A percentile compares a stretch with the other conserved stretches of the same genome.
Evolutionary conservation across 2,113 vertebrate species (phyloP).

Genomic region (Chionomys nivalis): DNA sequence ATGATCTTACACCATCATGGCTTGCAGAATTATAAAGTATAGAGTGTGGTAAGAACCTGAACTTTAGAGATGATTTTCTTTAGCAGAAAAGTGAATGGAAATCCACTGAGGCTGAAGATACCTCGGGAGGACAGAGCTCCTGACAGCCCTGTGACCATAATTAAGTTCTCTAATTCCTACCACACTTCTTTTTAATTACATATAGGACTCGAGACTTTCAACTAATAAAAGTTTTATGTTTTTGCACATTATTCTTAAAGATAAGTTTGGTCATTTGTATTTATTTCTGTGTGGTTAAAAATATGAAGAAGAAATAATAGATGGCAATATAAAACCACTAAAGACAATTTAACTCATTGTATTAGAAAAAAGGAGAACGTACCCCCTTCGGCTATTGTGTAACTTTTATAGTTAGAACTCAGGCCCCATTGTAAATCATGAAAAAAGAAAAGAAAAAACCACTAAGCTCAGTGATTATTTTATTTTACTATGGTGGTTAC

Average conservation of each 20-base stretch:
- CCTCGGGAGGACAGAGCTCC: not conserved
- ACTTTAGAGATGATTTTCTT: not conserved
- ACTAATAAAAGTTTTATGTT: not conserved
- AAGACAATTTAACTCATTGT: not conserved
- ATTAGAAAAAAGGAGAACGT: conserved; percentile 25
- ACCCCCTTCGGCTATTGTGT: not conserved
- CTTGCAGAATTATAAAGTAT: not conserved
- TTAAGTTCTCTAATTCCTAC: not conserved
- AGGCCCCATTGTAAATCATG: not conserved
- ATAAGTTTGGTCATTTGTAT: conserved; percentile 7
- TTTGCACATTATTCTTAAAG: not conserved
- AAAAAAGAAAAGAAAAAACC: conserved; percentile 32
- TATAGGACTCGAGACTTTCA: not conserved
- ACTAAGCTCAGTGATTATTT: not conserved
- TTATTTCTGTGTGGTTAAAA: conserved; percentile 46
- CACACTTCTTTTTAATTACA: not conserved
- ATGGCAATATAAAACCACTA: conserved; percentile 20
- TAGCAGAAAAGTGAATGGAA: not conserved
- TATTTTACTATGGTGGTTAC: not conserved
- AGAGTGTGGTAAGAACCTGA: not conserved
- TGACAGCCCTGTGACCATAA: not conserved
- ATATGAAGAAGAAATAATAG: conserved; percentile 21
- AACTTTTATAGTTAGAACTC: not conserved
- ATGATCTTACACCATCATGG: not conserved
- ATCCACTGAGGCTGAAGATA: not conserved